These are phyloP conservation scores for Drosophila burlai DNA, from an alignment of 1,140 invertebrate genomes.

Conservation along the genomic window DNA sequence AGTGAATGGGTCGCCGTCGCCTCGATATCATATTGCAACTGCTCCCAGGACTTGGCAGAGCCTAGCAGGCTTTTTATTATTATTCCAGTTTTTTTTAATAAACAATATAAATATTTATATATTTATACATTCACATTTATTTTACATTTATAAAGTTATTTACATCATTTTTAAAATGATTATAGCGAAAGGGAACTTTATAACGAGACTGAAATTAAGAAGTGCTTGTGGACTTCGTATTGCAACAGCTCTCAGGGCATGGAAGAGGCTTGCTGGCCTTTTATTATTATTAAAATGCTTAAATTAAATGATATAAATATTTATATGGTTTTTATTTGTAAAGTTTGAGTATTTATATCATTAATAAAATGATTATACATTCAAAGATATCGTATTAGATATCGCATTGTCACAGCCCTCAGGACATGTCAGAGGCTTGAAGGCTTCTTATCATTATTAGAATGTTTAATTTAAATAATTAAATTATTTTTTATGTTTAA, in stretches of 20 bases:
- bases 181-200: background rate
- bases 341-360: no score
- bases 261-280: no score
- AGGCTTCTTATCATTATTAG: background rate
- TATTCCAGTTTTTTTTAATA: background rate
- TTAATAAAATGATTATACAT: no score
- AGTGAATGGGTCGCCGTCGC: background rate
- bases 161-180: background rate
- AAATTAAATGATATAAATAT: background rate
- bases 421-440: background rate
- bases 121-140: background rate
- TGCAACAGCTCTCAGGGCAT: no score
- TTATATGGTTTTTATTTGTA: background rate
- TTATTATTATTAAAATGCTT: background rate
- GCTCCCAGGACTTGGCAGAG: background rate
- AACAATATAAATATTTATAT: background rate
- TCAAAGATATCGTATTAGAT: background rate
- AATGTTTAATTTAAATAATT: background rate
- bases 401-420: background rate
- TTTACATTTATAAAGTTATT: no score
- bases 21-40: slow-evolving; percentile 15
- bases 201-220: no score
- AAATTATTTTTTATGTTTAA: background rate
- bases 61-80: background rate
- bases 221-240: no score